Percentiles rank a stretch among this genome's conserved stretches.
These are phyloP conservation scores for Nematostella vectensis DNA, from an alignment of 92 coral and sea anemone species.

Conservation along the genomic window DNA sequence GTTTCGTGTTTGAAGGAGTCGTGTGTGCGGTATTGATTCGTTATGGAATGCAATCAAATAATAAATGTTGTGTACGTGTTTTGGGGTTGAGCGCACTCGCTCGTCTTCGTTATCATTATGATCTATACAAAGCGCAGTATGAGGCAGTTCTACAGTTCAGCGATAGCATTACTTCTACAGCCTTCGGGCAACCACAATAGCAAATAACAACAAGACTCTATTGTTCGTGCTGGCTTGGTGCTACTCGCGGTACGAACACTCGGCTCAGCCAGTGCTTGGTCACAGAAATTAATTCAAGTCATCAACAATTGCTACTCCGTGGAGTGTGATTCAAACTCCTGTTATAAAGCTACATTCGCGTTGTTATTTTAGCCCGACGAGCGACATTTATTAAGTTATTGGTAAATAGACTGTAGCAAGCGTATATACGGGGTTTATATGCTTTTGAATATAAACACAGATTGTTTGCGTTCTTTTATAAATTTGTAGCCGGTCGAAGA, in stretches of 20 bases:
- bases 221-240: conserved; percentile 13
- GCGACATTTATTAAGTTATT: conserved; percentile 73
- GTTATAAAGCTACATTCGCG: conserved; percentile 9
- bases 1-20: too few species aligned
- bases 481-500: conserved; percentile 75
- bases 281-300: conserved; percentile 7
- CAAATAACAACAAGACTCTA: conserved; percentile 21
- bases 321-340: conserved; percentile 47
- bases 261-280: too few species aligned
- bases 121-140: conserved; percentile 42
- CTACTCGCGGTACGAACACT: neutral
- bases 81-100: too few species aligned
- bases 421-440: conserved; percentile 38
- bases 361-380: conserved; percentile 62
- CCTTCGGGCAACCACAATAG: conserved; percentile 28
- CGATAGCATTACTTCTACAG: conserved; percentile 19
- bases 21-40: conserved; percentile 20
- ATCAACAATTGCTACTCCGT: conserved; percentile 37
- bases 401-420: conserved; percentile 61
- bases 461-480: conserved; percentile 44
- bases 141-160: conserved; percentile 18
- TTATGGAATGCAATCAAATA: conserved; percentile 20
- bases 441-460: conserved; percentile 49
- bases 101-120: conserved; percentile 38
- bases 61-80: conserved; percentile 17